These are phyloP conservation scores for Colostygia pectinataria DNA, from an alignment of 2,888 invertebrate species.

Conservation along the genomic window DNA sequence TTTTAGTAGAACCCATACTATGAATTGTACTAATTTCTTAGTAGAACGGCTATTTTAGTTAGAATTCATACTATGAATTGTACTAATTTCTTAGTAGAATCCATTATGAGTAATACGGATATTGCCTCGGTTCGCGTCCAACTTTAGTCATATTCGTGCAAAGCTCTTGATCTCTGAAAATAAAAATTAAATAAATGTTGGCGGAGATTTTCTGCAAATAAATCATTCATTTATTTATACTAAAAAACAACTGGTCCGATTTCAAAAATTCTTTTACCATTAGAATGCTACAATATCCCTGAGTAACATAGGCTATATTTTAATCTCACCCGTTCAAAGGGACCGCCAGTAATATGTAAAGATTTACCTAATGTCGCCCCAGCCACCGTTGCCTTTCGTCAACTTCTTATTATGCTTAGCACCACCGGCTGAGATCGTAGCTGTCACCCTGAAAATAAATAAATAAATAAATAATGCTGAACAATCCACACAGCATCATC, in stretches of 20 bases:
- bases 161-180: constrained; percentile 89
- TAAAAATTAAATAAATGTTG: constrained; percentile 27
- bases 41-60: no score
- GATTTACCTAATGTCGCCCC: constrained; percentile 90
- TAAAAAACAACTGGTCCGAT: no score
- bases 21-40: no score
- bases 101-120: constrained; percentile 33
- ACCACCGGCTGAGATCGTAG: constrained; percentile 89
- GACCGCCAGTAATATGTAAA: no score
- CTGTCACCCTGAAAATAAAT: constrained; percentile 68
- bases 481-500: background rate
- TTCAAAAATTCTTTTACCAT: no score
- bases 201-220: no score
- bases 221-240: no score
- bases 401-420: constrained; percentile 93
- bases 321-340: no score
- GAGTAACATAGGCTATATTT: no score
- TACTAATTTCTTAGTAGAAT: background rate
- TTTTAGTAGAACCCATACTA: no score
- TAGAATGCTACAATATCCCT: no score
- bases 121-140: constrained; percentile 55
- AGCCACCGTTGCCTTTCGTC: constrained; percentile 97
- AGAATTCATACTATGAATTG: background rate
- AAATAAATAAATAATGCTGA: background rate
- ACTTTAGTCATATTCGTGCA: constrained; percentile 88